These are phyloP conservation scores for Python bivittatus DNA, from an alignment of 2,113 vertebrate species.

Conservation along the genomic window DNA sequence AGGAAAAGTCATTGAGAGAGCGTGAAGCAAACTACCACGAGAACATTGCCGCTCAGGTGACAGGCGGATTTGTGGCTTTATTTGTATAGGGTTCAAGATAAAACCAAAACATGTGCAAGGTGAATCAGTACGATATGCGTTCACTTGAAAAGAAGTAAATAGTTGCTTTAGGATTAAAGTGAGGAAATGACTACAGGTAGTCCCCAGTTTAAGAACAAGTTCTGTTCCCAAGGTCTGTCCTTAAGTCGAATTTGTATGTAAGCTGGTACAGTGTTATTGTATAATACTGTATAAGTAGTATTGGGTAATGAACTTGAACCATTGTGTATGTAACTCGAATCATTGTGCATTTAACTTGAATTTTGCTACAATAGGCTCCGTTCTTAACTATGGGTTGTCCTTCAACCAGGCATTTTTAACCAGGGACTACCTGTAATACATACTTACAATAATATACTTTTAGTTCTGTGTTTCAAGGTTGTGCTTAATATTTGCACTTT, in stretches of 20 bases:
- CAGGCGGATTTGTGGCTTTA: background rate
- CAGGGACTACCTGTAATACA: background rate
- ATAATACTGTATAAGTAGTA: too few species aligned
- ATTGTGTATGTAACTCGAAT: too few species aligned
- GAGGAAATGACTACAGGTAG: background rate
- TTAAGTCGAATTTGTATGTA: too few species aligned
- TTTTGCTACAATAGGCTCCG: too few species aligned
- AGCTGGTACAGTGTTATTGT: too few species aligned
- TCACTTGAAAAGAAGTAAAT: background rate
- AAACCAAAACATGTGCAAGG: background rate
- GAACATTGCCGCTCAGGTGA: constrained; percentile 83
- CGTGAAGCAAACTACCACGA: constrained; percentile 74
- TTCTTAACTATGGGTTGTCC: too few species aligned
- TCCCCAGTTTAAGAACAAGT: too few species aligned
- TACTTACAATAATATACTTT: background rate
- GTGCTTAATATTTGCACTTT: background rate
- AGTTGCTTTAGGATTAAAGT: background rate
- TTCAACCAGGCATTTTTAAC: too few species aligned
- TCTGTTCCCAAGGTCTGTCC: too few species aligned
- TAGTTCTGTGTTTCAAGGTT: background rate
- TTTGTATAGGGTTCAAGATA: background rate
- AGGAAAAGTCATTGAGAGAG: constrained; percentile 65
- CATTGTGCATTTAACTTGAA: too few species aligned
- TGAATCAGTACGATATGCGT: background rate
- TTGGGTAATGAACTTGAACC: too few species aligned